Conservation (phyloP, 2,888 invertebrate genomes). For the Drosophila nigricruria region DNA sequence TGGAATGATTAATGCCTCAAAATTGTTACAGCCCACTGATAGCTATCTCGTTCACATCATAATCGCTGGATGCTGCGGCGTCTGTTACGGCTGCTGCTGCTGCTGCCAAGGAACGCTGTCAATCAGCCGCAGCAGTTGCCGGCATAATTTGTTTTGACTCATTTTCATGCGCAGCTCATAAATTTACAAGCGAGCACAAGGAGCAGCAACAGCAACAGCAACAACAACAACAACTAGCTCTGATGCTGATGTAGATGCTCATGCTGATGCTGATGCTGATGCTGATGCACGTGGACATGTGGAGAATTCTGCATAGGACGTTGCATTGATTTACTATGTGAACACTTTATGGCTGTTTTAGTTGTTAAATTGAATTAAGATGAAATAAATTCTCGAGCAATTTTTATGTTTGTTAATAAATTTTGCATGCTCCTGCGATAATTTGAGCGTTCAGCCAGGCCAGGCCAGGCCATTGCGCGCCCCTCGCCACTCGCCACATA, state of each 20-base stretch:
- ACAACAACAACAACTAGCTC: slow-evolving; percentile 6
- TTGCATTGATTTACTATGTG: slow-evolving; percentile 82
- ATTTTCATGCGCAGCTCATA: slow-evolving; percentile 80
- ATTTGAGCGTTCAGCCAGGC: slow-evolving; percentile 63
- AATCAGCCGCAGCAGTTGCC: slow-evolving; percentile 54
- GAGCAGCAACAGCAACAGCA: slow-evolving; percentile 9
- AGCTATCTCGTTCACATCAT: slow-evolving; percentile 76
- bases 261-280: slow-evolving; percentile 30
- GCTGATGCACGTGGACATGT: slow-evolving; percentile 40
- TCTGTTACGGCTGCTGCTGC: background rate
- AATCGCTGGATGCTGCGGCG: slow-evolving; percentile 51
- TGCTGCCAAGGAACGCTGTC: slow-evolving; percentile 54
- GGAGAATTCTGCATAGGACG: slow-evolving; percentile 57
- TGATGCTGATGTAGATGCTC: no score
- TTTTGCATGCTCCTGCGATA: slow-evolving; percentile 76
- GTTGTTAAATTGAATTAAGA: slow-evolving; percentile 84
- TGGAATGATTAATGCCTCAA: slow-evolving; percentile 66
- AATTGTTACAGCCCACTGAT: slow-evolving; percentile 66
- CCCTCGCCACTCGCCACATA: slow-evolving; percentile 36
- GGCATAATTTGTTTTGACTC: slow-evolving; percentile 82
- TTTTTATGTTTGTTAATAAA: slow-evolving; percentile 82
- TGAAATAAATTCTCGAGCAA: slow-evolving; percentile 80
- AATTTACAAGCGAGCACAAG: slow-evolving; percentile 52
- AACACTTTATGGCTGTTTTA: slow-evolving; percentile 84
- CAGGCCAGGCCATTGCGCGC: background rate